Evolutionary conservation across 2,888 invertebrate species (phyloP), one percentile per base, ranked within the genome.

Genomic region (Arctia plantaginis): DNA sequence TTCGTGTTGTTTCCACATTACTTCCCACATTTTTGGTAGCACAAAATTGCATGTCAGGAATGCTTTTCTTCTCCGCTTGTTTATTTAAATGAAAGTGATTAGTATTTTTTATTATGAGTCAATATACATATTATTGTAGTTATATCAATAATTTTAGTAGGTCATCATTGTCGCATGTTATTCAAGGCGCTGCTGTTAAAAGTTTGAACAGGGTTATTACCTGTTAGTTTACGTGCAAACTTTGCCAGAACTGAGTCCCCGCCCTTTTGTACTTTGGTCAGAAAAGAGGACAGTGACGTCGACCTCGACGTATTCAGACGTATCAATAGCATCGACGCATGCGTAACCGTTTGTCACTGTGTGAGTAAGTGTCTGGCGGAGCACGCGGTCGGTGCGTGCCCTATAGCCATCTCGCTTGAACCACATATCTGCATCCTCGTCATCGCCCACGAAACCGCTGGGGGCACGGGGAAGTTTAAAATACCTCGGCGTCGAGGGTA

Each of bases 381-480:
- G 87, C 95, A 95, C 94, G 95, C 93, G 91, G 90, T 80, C 90
- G 80, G 86, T 88, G 93, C 95, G 92, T 95, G 95, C 88, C 88
- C 87, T 91, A 86, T 87, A 75, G 79, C 90, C 82, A 79, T 94
- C 94, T 92, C 93, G 80, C 85, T 91, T 86, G 72, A 75, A 73
- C 78, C 72, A 76, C 79, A 88, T 93, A 90, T 85, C 83, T 87
- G 77, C 88, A 83, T 93, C 91, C 86, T 88, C 77, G 80, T 93
- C 88, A 72, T 72, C 73, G 82, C 71, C 80, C 79, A 80, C 85
- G 80, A 81, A 79, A 80, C 80, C 79, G 82, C 90, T 88, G 93
- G 93, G 93, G 93, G 90, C 90, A 90, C 91, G 89, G 89, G 89
- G 86, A 92, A 91, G 93, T 93, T 95, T 95, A 92, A 94, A 94